Evolutionary conservation across 2,113 vertebrate species (phyloP).

Genomic region (Platichthys flesus): DNA sequence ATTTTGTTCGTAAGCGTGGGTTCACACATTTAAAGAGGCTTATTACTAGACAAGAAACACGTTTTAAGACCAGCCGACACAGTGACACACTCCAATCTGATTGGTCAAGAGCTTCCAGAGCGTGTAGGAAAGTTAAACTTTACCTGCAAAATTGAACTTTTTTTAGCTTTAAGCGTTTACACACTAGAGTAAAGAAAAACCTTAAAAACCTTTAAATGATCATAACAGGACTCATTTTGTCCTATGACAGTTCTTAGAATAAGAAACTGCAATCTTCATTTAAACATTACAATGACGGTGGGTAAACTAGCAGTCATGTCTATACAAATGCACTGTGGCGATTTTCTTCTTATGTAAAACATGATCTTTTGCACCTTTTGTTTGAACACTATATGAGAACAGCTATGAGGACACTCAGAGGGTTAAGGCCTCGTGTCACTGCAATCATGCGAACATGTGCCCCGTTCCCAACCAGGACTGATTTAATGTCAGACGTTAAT

Average conservation of each 20-base stretch:
- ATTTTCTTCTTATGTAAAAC: neutral
- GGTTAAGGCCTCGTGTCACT: constrained; percentile 23
- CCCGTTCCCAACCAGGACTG: constrained; percentile 16
- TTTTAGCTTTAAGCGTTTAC: too few species aligned
- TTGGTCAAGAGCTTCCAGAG: too few species aligned
- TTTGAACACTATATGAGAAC: constrained; percentile 6
- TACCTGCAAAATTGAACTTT: too few species aligned
- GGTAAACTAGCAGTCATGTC: neutral
- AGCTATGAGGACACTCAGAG: neutral
- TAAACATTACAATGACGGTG: neutral
- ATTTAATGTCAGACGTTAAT: constrained; percentile 35
- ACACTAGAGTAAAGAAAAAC: too few species aligned
- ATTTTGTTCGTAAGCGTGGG: too few species aligned
- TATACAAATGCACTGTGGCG: neutral
- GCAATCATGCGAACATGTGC: constrained; percentile 31
- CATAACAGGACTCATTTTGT: neutral
- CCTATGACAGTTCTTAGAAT: neutral
- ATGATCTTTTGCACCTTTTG: constrained; percentile 20
- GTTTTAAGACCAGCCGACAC: too few species aligned
- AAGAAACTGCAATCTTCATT: too few species aligned
- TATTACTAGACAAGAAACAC: too few species aligned
- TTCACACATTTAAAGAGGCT: too few species aligned
- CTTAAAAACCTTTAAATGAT: neutral
- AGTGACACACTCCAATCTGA: too few species aligned
- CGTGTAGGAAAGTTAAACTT: too few species aligned